These are phyloP conservation scores for Chascanopsetta lugubris DNA, from an alignment of 2,113 vertebrate species.

Conservation along the genomic window DNA sequence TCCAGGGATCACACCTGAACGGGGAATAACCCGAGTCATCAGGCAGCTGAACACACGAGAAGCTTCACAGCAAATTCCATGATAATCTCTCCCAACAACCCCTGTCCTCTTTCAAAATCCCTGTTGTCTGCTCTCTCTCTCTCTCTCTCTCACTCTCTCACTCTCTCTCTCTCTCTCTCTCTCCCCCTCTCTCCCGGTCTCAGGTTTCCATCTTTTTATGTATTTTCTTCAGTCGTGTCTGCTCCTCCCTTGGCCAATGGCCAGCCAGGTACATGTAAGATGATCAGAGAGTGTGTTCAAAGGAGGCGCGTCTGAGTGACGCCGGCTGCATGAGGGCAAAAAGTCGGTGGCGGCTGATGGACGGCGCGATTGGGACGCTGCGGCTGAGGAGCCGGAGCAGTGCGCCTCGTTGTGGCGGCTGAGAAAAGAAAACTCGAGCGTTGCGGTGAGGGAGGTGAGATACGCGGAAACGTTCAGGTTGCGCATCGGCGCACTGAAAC, in stretches of 20 bases:
- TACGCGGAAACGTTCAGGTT: slow-evolving; percentile 9
- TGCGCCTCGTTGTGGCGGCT: slow-evolving; percentile 50
- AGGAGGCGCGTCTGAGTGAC: slow-evolving; percentile 60
- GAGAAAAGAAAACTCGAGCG: slow-evolving; percentile 47
- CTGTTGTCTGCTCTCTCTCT: slow-evolving; percentile 19
- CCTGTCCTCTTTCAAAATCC: slow-evolving; percentile 18
- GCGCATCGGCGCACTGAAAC: slow-evolving; percentile 16
- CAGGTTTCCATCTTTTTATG: slow-evolving; percentile 62
- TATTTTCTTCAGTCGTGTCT: slow-evolving; percentile 57
- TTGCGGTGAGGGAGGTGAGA: slow-evolving; percentile 31
- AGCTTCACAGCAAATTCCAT: slow-evolving; percentile 6
- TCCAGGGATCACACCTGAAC: neutral
- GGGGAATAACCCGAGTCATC: slow-evolving; percentile 10
- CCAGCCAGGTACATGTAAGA: slow-evolving; percentile 68
- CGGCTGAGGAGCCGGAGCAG: slow-evolving; percentile 20
- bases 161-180: slow-evolving; percentile 20
- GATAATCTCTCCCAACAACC: slow-evolving; percentile 3
- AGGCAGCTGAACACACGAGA: slow-evolving; percentile 17
- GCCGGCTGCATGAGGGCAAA: slow-evolving; percentile 63
- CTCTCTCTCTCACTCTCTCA: slow-evolving; percentile 40
- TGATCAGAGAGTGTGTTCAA: slow-evolving; percentile 66
- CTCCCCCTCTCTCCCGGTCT: slow-evolving; percentile 38
- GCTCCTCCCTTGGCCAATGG: slow-evolving; percentile 51
- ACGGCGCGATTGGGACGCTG: slow-evolving; percentile 48
- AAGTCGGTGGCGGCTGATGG: slow-evolving; percentile 62